These are phyloP conservation scores for Helostoma temminkii DNA, from an alignment of 2,797 vertebrate genomes.

Conservation along the genomic window DNA sequence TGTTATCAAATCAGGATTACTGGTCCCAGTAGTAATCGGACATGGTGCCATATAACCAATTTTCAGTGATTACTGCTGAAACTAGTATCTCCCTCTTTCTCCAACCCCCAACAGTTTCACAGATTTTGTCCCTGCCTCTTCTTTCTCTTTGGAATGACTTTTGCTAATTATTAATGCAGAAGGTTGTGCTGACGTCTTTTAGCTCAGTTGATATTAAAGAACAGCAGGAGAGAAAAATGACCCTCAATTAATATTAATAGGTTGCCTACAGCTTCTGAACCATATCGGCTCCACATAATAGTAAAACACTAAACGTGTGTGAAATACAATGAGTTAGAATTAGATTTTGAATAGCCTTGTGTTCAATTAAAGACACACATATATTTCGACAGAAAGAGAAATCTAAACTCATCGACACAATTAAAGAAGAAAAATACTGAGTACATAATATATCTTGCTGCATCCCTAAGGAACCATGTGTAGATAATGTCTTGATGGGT, in stretches of 20 bases:
- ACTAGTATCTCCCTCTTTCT: slow-evolving; percentile 14
- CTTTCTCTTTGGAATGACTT: slow-evolving; percentile 34
- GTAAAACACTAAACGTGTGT: slow-evolving; percentile 59
- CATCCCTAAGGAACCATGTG: slow-evolving; percentile 20
- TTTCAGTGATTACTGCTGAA: slow-evolving; percentile 20
- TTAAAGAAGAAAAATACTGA: slow-evolving; percentile 11
- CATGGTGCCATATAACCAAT: slow-evolving; percentile 11
- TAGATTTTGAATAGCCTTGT: slow-evolving; percentile 45
- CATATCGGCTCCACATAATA: slow-evolving; percentile 56
- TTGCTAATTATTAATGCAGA: slow-evolving; percentile 47
- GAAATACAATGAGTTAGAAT: slow-evolving; percentile 45
- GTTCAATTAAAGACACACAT: slow-evolving; percentile 56
- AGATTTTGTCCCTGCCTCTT: slow-evolving; percentile 12
- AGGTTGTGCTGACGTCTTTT: slow-evolving; percentile 27
- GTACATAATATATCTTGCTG: background rate
- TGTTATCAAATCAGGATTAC: slow-evolving; percentile 15
- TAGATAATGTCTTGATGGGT: slow-evolving; percentile 38
- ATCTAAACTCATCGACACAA: slow-evolving; percentile 2
- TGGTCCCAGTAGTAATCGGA: slow-evolving; percentile 12
- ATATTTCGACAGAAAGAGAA: background rate
- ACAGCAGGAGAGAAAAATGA: slow-evolving; percentile 55
- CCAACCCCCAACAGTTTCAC: background rate
- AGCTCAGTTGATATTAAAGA: slow-evolving; percentile 48
- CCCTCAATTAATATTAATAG: slow-evolving; percentile 69
- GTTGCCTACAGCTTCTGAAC: slow-evolving; percentile 39